Conservation (phyloP, 2,113 vertebrate species). For the rat (Rattus norvegicus) region DNA sequence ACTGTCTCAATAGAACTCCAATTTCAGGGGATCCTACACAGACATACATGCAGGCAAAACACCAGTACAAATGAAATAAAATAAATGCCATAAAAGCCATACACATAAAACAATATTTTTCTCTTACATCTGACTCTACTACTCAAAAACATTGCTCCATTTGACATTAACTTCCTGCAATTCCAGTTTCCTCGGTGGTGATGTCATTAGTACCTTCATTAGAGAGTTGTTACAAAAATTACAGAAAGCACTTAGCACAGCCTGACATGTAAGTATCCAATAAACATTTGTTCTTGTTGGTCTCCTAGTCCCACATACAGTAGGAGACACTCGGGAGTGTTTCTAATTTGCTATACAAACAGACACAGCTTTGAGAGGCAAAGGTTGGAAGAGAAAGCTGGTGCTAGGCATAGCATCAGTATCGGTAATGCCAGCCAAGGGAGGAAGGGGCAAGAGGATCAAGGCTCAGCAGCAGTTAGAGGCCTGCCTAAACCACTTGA, state of each 20-base stretch:
- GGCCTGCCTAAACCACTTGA: background rate
- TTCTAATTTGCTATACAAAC: background rate
- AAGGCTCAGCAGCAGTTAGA: background rate
- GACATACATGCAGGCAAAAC: background rate
- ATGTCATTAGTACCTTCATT: background rate
- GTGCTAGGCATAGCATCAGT: background rate
- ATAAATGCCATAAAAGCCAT: background rate
- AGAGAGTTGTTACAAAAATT: background rate
- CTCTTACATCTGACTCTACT: background rate
- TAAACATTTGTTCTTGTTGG: background rate
- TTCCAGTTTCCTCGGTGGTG: background rate
- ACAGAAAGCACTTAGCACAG: background rate
- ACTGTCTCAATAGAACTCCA: background rate
- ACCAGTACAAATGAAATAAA: background rate
- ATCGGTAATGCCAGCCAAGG: background rate
- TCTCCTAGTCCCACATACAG: background rate
- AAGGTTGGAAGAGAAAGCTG: background rate
- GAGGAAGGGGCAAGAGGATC: background rate
- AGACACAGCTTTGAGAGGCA: background rate
- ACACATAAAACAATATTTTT: background rate
- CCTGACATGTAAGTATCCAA: background rate
- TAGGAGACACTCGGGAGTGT: background rate
- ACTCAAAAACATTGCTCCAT: background rate
- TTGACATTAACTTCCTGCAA: background rate
- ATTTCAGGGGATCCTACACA: background rate